Base-by-base conservation (phyloP, 2,113 vertebrate genomes). In the Tetraodon nigroviridis region DNA sequence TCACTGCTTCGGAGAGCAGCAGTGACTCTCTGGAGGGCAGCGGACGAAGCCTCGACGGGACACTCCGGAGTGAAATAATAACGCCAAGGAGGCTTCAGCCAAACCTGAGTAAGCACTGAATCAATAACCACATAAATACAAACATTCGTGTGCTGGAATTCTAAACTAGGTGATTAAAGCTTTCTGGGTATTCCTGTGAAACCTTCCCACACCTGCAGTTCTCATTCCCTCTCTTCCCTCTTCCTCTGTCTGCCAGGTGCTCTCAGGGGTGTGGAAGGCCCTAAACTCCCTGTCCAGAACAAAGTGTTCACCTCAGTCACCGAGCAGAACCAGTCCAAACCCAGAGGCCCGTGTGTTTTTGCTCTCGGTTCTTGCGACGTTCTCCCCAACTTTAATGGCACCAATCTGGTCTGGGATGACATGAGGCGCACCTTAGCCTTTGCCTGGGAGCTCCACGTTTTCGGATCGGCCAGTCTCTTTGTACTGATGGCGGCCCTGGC, bases 361-460 rank as follows among this genome's bases (percentile, higher is more conserved):
- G 78, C 85, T 41, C 67, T 69, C 22, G 69, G 80, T 13, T 69
- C 61, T 18, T 89, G 88, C 59, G 51, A 71, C 40, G 50, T 68
- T 66, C 64, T 81, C 10, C 63, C 75, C 16, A 78, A 67, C 6
- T 58, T 88, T 58, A 95, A 93, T 13, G 74, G 81, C 61, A 95
- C 93, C 8, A 72, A 32, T 54, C 81, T 92, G 54, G 87, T 61
- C 29, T 96, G 95, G 94, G 87, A 90, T 0, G 92, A 96, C 63
- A 87, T 95, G 73, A 90, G 77, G 48, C 91, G 71, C 45, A 91
- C 80, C 1, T 84, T 98, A 61, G 87, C 92, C 55, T 90, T 93
- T 53, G 76, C 92, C 56, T 96, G 94, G 94, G 92, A 93, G 22
- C 81, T 92, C 37, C 94, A 96, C 1, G 82, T 96, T 42, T 96